Evolutionary conservation across 2,888 invertebrate species (phyloP), one percentile per base, ranked within the genome.

Genomic region (Galerucella calmariensis): DNA sequence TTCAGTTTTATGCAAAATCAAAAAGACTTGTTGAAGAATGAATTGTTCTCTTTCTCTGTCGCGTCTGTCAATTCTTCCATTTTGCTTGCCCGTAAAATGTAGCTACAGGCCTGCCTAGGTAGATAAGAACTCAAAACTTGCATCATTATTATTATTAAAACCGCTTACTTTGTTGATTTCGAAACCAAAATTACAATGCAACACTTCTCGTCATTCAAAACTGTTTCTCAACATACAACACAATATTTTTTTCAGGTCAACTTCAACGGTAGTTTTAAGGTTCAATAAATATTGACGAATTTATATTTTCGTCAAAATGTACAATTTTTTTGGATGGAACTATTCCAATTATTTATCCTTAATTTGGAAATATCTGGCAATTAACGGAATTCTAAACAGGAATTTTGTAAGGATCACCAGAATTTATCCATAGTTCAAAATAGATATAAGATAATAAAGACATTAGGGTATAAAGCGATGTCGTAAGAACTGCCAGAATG

Each of bases 61-160:
- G 66, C 71, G 73, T 71, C 67, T 77, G 73, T 78, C 77, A 74
- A 81, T 78, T 79, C 78, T 79, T 78, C 75, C 35, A 77, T 78
- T 80, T 77, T 81, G 84, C 84, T 86, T 85, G 83, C 85, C 87
- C 86, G 86, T 87, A 87, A 87, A 87, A 87, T 87, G 87, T 87
- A 87, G 87, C 87, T 86, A 86, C 85, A 86, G 85, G 86, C 87
- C 86, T 87, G 87, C 86, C 84, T 83, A 82, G 82, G 82, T 84
- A 84, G 84, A 79, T 65, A 65, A 65, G 81, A 83, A 76, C 59
- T 72, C 62, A 69, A 51, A 77, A 76, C 73, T 79, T 74, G 75
- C 78, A 82, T 77, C 80, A 82, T 77, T 80, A 82, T 77, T 80
- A 82, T 77, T 80, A 76, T 53, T 76, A 72, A 77, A 72, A 72